Evolutionary conservation across 2,797 vertebrate genomes (phyloP).

Genomic region (Danio jaintianensis): DNA sequence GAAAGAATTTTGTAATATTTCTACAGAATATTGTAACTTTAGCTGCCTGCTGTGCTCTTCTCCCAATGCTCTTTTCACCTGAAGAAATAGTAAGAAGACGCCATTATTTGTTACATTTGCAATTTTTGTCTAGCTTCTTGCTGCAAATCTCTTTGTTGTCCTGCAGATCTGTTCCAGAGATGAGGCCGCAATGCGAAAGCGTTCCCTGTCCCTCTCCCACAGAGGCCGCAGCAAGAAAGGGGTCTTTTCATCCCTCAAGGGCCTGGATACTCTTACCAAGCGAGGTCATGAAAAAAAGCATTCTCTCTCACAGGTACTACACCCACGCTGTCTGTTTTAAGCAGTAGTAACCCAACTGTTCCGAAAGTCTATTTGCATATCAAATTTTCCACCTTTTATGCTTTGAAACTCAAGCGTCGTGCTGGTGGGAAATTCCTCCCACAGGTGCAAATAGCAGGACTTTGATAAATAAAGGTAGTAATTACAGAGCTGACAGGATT

Average conservation of each 20-base stretch:
- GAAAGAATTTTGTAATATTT: no score
- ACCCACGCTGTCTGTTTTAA: not conserved
- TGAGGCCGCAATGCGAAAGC: conserved; percentile 81
- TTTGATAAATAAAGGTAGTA: conserved; percentile 67
- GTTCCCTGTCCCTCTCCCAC: conserved; percentile 80
- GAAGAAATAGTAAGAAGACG: not conserved
- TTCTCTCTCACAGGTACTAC: conserved; percentile 81
- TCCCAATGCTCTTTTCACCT: not conserved
- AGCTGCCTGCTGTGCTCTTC: not conserved
- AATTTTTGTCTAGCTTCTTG: not conserved
- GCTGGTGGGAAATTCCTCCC: conserved; percentile 66
- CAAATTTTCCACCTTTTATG: not conserved
- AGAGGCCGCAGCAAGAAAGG: conserved; percentile 78
- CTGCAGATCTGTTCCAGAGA: conserved; percentile 90
- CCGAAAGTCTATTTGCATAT: conserved; percentile 5
- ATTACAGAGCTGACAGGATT: conserved; percentile 68
- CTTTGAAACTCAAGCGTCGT: conserved; percentile 18
- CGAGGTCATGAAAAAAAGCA: conserved; percentile 79
- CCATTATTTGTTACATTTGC: not conserved
- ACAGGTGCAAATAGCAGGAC: conserved; percentile 66
- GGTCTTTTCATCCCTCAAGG: conserved; percentile 87
- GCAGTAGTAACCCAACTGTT: not conserved
- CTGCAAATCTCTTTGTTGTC: not conserved
- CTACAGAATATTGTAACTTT: no score
- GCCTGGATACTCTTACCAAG: conserved; percentile 84